Evolutionary conservation across 2,888 invertebrate genomes (phyloP), one percentile per base, ranked within the genome.

Genomic region (Lapara coniferarum): DNA sequence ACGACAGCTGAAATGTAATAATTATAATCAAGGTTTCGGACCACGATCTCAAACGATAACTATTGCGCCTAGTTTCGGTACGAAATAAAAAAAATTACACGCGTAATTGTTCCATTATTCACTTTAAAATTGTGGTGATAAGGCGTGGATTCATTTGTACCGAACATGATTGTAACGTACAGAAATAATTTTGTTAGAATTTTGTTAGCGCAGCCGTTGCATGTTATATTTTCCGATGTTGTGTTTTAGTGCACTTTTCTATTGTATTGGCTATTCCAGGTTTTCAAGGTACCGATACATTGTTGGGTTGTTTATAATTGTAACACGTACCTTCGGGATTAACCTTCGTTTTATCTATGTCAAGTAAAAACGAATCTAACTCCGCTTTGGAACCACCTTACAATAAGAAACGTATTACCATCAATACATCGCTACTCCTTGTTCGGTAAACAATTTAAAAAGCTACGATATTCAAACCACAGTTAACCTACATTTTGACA

Each of bases 171-270:
- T 75, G 80, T 79, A 75, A 80, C 77, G 81, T 82, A 83, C 81
- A 74, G 68, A 81, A 82, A 80, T 83, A 84, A 82, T 81, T 81
- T 76, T 63, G 72, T 68, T 69, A 72, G 76, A 78, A 75, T 72
- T 76, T 74, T 77, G 70, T 81, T 80, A 81, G 79, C 81, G 75
- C 76, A 71, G 78, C 71, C 72, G 73, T 59, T 69, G 69, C 56
- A 53, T 66, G 68, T 72, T 73, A 55, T 44, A 53, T 69, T 81
- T 79, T 78, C 74, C 74, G 72, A 67, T 69, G 57, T 69, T 71
- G 69, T 77, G 73, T 74, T 75, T 66, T 49, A 51, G 19, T 30
- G 57, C 67, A 67, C 58, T 14, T 30, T 55, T 16, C 68, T 49
- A 58, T 69, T 69, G 55, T 66, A 66, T 66, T 56, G 30, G 63